These are phyloP conservation scores for Hypselothyrea guttata DNA, from an alignment of 2,888 invertebrate genomes.

Conservation along the genomic window DNA sequence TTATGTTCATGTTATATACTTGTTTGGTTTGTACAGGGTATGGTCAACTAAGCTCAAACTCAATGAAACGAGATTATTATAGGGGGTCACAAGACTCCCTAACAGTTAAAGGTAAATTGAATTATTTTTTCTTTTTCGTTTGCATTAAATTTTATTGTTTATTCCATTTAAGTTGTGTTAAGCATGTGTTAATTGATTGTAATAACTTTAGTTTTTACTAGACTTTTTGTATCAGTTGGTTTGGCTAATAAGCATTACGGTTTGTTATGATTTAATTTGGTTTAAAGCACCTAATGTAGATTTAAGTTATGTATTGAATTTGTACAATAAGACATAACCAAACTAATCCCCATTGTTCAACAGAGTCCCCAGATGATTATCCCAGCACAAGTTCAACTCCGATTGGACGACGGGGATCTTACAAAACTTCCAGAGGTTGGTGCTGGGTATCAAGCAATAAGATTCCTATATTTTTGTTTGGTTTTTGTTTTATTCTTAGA, in stretches of 20 bases:
- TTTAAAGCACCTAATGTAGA: conserved; percentile 26
- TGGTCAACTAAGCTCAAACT: conserved; percentile 84
- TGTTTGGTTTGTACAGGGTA: conserved; percentile 70
- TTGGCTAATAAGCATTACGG: conserved; percentile 18
- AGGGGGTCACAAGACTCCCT: conserved; percentile 95
- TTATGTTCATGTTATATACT: conserved; percentile 41
- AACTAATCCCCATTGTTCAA: conserved; percentile 66
- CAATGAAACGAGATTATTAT: conserved; percentile 94
- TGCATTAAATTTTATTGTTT: conserved; percentile 1
- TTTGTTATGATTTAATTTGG: conserved; percentile 7
- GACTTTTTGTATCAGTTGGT: conserved; percentile 6
- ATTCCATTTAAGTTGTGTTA: conserved; percentile 35
- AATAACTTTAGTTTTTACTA: conserved; percentile 4
- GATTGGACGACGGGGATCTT: conserved; percentile 91
- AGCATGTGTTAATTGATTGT: conserved; percentile 42
- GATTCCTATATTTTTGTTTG: conserved; percentile 23
- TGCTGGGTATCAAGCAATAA: conserved; percentile 72
- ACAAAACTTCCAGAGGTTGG: conserved; percentile 94
- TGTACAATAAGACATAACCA: conserved; percentile 47
- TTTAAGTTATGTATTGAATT: conserved; percentile 16
- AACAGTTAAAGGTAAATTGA: conserved; percentile 88
- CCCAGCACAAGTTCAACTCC: conserved; percentile 85
- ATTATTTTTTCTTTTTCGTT: conserved; percentile 27
- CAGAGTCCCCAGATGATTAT: conserved; percentile 83
- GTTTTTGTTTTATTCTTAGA: conserved; percentile 6